phyloP scores from a whole-genome alignment of 2,797 vertebrate genomes.

The Danio kyathit region DNA sequence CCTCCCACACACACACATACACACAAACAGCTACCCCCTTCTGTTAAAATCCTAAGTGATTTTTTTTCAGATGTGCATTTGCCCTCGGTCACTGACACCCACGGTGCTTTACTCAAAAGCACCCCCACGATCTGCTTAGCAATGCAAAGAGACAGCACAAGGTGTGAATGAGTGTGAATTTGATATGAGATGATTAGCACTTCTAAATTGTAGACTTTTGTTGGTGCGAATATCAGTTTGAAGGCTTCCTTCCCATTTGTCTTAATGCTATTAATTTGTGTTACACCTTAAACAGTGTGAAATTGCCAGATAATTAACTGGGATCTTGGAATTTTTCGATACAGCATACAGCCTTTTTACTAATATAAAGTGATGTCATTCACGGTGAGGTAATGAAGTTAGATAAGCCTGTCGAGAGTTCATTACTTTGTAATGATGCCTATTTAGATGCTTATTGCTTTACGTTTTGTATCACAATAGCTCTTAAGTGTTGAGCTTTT shows the following conservation, averaged over 20 bases:
- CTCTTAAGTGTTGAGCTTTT: constrained; percentile 15
- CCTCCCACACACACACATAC: constrained; percentile 48
- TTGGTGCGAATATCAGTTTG: constrained; percentile 41
- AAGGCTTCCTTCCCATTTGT: constrained; percentile 38
- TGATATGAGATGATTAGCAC: constrained; percentile 78
- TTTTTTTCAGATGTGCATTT: constrained; percentile 58
- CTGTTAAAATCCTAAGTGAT: constrained; percentile 48
- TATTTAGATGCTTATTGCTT: constrained; percentile 51
- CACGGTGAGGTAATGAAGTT: constrained; percentile 48
- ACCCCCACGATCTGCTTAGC: constrained; percentile 72
- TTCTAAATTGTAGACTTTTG: constrained; percentile 74
- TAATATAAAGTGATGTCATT: constrained; percentile 28
- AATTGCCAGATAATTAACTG: constrained; percentile 16
- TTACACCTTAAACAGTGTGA: background rate
- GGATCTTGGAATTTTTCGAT: constrained; percentile 6
- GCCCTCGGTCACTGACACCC: constrained; percentile 54
- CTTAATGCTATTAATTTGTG: constrained; percentile 15
- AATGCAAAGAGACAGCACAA: constrained; percentile 73
- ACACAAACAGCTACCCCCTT: constrained; percentile 59
- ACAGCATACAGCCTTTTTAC: background rate
- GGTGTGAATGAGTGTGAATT: constrained; percentile 72
- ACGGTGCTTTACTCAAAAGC: constrained; percentile 50
- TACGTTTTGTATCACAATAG: constrained; percentile 38
- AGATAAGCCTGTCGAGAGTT: constrained; percentile 33
- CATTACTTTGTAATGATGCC: constrained; percentile 45